Conservation (phyloP, 1,140 invertebrate genomes). For the Camponotus vicinus region DNA sequence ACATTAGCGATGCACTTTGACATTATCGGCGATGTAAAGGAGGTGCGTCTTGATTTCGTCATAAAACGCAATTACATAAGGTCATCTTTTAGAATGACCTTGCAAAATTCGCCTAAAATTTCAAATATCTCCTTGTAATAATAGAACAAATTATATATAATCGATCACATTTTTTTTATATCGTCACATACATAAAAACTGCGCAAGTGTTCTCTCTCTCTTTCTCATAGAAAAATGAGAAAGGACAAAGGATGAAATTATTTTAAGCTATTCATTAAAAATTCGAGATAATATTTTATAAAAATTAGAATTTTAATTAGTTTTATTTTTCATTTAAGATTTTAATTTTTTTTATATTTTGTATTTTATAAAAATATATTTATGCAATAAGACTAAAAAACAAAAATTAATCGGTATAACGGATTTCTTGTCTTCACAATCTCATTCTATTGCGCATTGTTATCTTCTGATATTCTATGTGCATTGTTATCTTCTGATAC, state of each 20-base stretch:
- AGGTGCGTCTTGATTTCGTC: not conserved
- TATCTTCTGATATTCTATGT: not conserved
- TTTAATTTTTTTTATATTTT: not conserved
- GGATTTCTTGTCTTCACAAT: not conserved
- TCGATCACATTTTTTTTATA: not conserved
- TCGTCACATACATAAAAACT: not conserved
- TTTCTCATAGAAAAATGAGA: not conserved
- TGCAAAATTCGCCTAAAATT: not conserved
- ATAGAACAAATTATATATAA: not conserved
- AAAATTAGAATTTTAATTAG: too few species aligned
- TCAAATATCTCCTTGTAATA: not conserved
- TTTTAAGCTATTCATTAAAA: not conserved
- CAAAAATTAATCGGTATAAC: not conserved
- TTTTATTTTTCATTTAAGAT: not conserved
- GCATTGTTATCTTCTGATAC: not conserved
- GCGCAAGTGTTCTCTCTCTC: not conserved
- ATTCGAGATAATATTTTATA: not conserved
- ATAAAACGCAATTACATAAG: not conserved
- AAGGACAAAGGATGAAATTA: not conserved
- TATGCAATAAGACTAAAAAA: not conserved
- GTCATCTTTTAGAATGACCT: not conserved
- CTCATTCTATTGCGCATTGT: not conserved
- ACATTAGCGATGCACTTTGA: constrained; percentile 24
- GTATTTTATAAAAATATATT: not conserved
- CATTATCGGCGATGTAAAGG: not conserved